These are phyloP conservation scores for Macaria liturata DNA, from an alignment of 2,888 invertebrate genomes.

Conservation along the genomic window DNA sequence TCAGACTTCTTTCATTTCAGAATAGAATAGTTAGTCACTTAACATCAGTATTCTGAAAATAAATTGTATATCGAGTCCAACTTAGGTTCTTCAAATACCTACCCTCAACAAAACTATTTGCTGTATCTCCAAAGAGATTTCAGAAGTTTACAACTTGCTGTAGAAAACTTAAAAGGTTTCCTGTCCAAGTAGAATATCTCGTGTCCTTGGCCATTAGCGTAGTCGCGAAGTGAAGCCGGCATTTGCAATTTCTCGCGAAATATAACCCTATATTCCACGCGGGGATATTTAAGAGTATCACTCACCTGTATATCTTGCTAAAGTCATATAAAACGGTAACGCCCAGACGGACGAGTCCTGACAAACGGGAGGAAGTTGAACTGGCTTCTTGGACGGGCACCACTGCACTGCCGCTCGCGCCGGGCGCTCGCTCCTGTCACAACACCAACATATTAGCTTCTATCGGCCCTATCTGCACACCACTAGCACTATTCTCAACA, in stretches of 20 bases:
- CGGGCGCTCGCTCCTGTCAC: slow-evolving; percentile 74
- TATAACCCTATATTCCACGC: slow-evolving; percentile 12
- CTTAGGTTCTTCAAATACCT: too few relatives aligned
- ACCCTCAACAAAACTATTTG: too few relatives aligned
- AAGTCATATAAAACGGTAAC: slow-evolving; percentile 98
- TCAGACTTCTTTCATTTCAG: too few relatives aligned
- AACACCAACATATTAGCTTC: slow-evolving; percentile 39
- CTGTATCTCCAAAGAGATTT: too few relatives aligned
- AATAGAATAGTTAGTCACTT: too few relatives aligned
- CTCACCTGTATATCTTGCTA: slow-evolving; percentile 96
- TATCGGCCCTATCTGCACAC: slow-evolving; percentile 33
- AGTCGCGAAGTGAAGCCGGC: slow-evolving; percentile 15
- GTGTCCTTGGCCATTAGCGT: slow-evolving; percentile 7
- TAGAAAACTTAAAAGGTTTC: too few relatives aligned
- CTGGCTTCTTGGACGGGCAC: slow-evolving; percentile 66
- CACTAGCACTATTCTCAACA: slow-evolving; percentile 42
- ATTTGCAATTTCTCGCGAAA: slow-evolving; percentile 11
- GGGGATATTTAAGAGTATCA: slow-evolving; percentile 37
- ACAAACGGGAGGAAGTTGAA: slow-evolving; percentile 79
- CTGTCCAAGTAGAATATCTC: too few relatives aligned
- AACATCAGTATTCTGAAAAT: too few relatives aligned
- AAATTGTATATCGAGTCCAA: too few relatives aligned
- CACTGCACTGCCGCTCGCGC: slow-evolving; percentile 69
- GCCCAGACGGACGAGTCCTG: slow-evolving; percentile 92
- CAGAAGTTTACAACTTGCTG: too few relatives aligned